Percentiles rank a stretch among this genome's conserved stretches.
phyloP scores from a whole-genome alignment of 2,888 invertebrate genomes.

The Athrips mouffetella region DNA sequence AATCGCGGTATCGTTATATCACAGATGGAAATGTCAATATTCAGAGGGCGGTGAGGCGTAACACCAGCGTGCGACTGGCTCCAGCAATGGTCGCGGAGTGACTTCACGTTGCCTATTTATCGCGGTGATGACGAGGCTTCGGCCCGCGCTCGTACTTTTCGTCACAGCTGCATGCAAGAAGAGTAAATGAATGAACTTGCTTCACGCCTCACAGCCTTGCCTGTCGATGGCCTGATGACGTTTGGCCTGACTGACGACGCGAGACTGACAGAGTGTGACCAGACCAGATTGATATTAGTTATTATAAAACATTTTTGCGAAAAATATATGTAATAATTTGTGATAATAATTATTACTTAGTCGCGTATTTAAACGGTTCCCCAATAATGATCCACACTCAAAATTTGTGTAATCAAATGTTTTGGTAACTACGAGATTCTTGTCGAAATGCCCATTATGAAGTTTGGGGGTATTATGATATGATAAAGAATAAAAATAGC shows the following conservation, averaged over 20 bases:
- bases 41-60: slow-evolving; percentile 51
- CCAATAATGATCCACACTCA: too few species aligned
- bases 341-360: too few species aligned
- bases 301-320: too few species aligned
- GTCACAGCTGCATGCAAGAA: slow-evolving; percentile 45
- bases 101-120: slow-evolving; percentile 53
- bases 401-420: too few species aligned
- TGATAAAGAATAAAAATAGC: too few species aligned
- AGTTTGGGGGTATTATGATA: too few species aligned
- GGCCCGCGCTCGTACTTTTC: slow-evolving; percentile 43
- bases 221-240: slow-evolving; percentile 35
- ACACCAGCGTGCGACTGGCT: slow-evolving; percentile 48
- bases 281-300: too few species aligned
- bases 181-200: slow-evolving; percentile 55
- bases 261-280: too few species aligned
- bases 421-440: too few species aligned
- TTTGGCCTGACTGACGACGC: slow-evolving; percentile 35
- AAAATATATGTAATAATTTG: too few species aligned
- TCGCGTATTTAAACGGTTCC: too few species aligned
- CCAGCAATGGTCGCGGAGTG: slow-evolving; percentile 54
- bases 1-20: slow-evolving; percentile 63
- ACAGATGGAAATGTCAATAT: slow-evolving; percentile 69
- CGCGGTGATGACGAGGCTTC: slow-evolving; percentile 58
- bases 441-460: too few species aligned
- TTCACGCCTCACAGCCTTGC: slow-evolving; percentile 41